These are phyloP conservation scores for Desoria tigrina DNA, from an alignment of 2,888 invertebrate genomes.

Conservation along the genomic window DNA sequence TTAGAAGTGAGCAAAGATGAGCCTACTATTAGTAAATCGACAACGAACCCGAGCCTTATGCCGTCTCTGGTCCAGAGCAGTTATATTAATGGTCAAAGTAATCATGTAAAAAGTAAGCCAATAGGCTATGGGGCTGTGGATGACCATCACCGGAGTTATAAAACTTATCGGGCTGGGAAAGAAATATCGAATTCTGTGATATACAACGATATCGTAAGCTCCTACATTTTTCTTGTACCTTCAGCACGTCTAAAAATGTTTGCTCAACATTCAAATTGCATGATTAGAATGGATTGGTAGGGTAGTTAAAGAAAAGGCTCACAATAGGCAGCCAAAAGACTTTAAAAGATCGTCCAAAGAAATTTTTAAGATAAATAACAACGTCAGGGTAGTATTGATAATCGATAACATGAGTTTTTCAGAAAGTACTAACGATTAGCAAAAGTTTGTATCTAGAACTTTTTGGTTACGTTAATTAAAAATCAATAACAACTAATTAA, in stretches of 20 bases:
- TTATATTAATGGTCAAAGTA: not conserved
- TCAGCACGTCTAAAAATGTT: not conserved
- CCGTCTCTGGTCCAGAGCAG: constrained; percentile 3
- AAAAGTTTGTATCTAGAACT: too few relatives aligned
- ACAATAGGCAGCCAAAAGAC: constrained; percentile 13
- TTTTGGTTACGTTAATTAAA: too few relatives aligned
- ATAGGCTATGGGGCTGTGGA: constrained; percentile 18
- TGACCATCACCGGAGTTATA: constrained; percentile 20
- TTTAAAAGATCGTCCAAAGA: too few relatives aligned
- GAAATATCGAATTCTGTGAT: constrained; percentile 50
- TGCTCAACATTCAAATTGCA: constrained; percentile 8
- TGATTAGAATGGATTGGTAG: not conserved
- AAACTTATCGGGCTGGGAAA: constrained; percentile 34
- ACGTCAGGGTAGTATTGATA: too few relatives aligned
- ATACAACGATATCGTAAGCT: constrained; percentile 51
- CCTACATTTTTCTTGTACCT: not conserved
- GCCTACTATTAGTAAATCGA: constrained; percentile 13
- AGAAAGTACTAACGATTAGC: too few relatives aligned
- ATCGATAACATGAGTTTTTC: too few relatives aligned
- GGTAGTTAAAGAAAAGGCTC: too few relatives aligned
- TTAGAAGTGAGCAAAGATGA: constrained; percentile 45
- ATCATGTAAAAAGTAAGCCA: not conserved
- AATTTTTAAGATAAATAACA: too few relatives aligned
- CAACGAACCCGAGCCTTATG: not conserved
- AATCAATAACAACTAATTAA: too few relatives aligned